These are phyloP conservation scores for Pseudopleuronectes americanus DNA, from an alignment of 2,797 vertebrate genomes.

Conservation along the genomic window DNA sequence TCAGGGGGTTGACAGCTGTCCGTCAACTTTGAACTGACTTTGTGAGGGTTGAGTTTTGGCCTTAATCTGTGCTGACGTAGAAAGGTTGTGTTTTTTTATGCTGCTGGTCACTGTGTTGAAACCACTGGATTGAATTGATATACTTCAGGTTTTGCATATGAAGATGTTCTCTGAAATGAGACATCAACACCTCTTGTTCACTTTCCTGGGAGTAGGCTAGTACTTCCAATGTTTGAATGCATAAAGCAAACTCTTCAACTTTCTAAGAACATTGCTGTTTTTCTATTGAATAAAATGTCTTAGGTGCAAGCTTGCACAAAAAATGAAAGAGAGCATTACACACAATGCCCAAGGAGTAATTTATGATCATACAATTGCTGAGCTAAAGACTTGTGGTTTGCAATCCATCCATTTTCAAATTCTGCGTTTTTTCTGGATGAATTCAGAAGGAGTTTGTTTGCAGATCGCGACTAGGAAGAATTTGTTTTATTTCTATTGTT, in stretches of 20 bases:
- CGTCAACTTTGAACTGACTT: slow-evolving; percentile 53
- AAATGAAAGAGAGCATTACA: too few species aligned
- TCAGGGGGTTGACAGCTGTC: slow-evolving; percentile 58
- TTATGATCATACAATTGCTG: background rate
- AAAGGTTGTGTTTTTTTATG: slow-evolving; percentile 40
- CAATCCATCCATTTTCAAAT: background rate
- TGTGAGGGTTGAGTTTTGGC: slow-evolving; percentile 53
- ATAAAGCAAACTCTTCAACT: background rate
- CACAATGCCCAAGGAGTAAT: background rate
- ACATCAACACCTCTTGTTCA: too few species aligned
- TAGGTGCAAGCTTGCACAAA: too few species aligned
- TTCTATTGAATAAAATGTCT: too few species aligned
- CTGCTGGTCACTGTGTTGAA: slow-evolving; percentile 14
- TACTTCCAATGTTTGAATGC: background rate
- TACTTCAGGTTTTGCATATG: slow-evolving; percentile 7
- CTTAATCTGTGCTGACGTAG: slow-evolving; percentile 55
- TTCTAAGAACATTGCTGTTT: background rate
- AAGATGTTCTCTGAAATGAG: slow-evolving; percentile 23
- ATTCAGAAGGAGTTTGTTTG: background rate
- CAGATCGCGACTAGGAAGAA: background rate
- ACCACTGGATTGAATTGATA: slow-evolving; percentile 9
- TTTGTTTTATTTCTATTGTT: background rate
- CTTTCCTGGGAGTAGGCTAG: too few species aligned
- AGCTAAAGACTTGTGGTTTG: background rate
- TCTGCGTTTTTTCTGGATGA: background rate